Percentiles rank a stretch among this genome's conserved stretches.
phyloP scores from a whole-genome alignment of 2,888 invertebrate species.

The Tolmerus cingulatus region DNA sequence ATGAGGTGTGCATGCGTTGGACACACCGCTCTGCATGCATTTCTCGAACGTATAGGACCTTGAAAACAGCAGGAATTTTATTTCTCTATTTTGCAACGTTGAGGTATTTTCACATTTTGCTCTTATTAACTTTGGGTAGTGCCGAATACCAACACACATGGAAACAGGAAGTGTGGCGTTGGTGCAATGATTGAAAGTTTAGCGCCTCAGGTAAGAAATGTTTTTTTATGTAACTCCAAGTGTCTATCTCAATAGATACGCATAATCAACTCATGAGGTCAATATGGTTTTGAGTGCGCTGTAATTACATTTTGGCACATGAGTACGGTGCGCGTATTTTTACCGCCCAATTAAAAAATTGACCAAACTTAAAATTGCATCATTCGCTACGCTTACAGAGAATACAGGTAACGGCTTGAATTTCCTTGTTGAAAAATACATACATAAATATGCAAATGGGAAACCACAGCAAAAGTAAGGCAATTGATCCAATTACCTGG shows the following conservation, averaged over 20 bases:
- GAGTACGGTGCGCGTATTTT: background rate
- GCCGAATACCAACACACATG: background rate
- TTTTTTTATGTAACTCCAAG: background rate
- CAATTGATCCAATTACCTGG: conserved; percentile 7
- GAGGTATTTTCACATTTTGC: background rate
- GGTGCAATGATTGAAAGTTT: background rate
- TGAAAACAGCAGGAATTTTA: background rate
- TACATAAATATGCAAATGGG: background rate
- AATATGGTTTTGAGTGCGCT: background rate
- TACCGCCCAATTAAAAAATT: background rate
- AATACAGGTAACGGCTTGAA: background rate
- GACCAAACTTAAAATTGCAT: background rate
- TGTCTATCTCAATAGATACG: background rate
- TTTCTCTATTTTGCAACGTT: background rate
- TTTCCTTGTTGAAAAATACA: background rate
- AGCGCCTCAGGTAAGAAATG: background rate
- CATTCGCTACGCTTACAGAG: background rate
- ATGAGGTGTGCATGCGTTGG: background rate
- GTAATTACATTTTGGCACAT: background rate
- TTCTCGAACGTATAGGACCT: background rate
- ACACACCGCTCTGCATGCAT: background rate
- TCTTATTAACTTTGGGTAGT: background rate
- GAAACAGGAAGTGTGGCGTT: background rate
- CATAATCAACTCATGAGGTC: background rate
- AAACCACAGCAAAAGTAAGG: background rate